These are phyloP conservation scores for Homarus americanus DNA, from an alignment of 1,140 invertebrate species.

Conservation along the genomic window DNA sequence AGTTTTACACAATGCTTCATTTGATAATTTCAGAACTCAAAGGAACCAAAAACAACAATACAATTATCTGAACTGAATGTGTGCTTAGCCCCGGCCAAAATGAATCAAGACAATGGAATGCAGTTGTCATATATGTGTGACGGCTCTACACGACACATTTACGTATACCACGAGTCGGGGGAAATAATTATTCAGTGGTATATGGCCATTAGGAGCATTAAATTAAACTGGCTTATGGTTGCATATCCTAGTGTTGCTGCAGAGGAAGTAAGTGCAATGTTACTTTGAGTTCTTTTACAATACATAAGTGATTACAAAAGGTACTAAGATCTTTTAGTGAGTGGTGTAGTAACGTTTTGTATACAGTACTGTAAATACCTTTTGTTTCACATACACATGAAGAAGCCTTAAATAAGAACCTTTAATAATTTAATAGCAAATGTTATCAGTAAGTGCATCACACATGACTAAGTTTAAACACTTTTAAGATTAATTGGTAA, in stretches of 20 bases:
- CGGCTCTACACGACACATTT: constrained; percentile 89
- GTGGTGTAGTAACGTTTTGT: no score
- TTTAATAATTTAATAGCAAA: no score
- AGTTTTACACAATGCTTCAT: no score
- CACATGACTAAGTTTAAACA: no score
- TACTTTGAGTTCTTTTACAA: no score
- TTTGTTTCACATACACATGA: no score
- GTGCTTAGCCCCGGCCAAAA: constrained; percentile 90
- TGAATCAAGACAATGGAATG: constrained; percentile 86
- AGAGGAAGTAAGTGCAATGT: constrained; percentile 81
- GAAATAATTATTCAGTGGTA: constrained; percentile 94
- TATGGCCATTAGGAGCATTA: constrained; percentile 90
- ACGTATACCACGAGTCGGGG: constrained; percentile 90
- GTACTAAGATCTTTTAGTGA: no score
- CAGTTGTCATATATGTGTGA: constrained; percentile 91
- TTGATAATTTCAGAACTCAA: constrained; percentile 77
- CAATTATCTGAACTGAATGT: constrained; percentile 91
- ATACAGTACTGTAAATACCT: no score
- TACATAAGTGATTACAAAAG: no score
- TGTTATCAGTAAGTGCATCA: no score
- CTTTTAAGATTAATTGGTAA: no score
- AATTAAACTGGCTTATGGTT: constrained; percentile 88
- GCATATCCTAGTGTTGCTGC: constrained; percentile 89
- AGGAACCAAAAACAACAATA: constrained; percentile 90
- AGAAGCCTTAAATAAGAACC: no score